Percentiles rank a stretch among this genome's conserved stretches.
Evolutionary conservation across 2,797 vertebrate species (phyloP).

Genomic region (Chaetophractus vellerosus): DNA sequence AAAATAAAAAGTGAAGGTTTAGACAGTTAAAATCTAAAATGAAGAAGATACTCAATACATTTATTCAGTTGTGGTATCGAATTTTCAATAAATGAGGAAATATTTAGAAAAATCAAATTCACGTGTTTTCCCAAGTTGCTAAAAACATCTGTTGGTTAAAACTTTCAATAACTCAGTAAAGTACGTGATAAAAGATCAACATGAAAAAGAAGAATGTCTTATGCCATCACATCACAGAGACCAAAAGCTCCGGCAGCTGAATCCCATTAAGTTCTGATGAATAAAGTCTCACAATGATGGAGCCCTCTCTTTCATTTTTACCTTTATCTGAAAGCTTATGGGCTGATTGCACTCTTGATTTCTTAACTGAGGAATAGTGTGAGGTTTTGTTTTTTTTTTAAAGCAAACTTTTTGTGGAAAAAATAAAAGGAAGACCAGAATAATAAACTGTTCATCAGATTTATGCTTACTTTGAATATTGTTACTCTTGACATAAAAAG

Average conservation of each 20-base stretch:
- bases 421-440: not conserved
- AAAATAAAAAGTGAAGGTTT: not conserved
- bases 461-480: not conserved
- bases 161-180: conserved; percentile 8
- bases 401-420: not conserved
- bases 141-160: not conserved
- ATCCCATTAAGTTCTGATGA: conserved; percentile 6
- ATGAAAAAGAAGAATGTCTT: not conserved
- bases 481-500: not conserved
- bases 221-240: not conserved
- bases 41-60: not conserved
- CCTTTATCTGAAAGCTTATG: not conserved
- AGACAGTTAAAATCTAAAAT: conserved; percentile 14
- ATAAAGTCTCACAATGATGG: not conserved
- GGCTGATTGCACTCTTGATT: not conserved
- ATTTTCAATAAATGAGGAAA: conserved; percentile 29
- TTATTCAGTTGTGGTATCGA: not conserved
- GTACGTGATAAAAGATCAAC: not conserved
- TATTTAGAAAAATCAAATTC: conserved; percentile 21
- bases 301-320: not conserved
- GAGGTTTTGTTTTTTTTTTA: not conserved
- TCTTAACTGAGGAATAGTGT: not conserved
- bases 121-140: not conserved
- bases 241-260: not conserved
- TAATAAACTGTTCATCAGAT: not conserved